Base-by-base conservation (phyloP, 2,797 vertebrate species). In the Karalla daura region DNA sequence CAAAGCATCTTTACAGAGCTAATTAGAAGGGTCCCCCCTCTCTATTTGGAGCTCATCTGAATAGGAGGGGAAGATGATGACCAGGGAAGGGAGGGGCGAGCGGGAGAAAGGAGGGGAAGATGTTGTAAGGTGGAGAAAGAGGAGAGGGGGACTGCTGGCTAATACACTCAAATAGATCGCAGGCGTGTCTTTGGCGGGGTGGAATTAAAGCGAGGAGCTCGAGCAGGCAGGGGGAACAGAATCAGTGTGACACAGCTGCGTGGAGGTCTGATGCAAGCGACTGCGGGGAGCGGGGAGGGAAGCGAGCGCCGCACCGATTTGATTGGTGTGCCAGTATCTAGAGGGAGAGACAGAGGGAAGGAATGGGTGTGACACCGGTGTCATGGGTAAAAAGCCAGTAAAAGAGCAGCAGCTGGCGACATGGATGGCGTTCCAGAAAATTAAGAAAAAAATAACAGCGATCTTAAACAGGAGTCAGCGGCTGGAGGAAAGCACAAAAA, bases 1-100 rank as follows among this genome's bases (percentile, higher is more conserved):
- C 86, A 92, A 90, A 91, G 88, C 90, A 82, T 91, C 89, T 91
- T 91, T 91, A 79, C 91, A 91, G 92, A 93, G 91, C 92, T 94
- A 92, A 94, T 94, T 93, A 94, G 91, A 88, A 86, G 81, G 84
- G 85, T 86, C 78, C 86, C 87, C n/a, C 81, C 83, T 86, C 84
- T 86, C 78, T 68, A 83, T 90, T 89, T 86, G 81, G 85, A 81
- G 75, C 86, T 89, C 84, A 90, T 91, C 85, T 92, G 91, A 93
- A 93, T 92, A 79, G 85, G 77, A 80, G 80, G 73, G n/a, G 80
- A 82, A 76, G 63, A 83, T 83, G 74, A 78, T 84, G 83, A 88
- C 74, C 73, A 86, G 68, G 75, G 85, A 74, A 79, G 70, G 55
- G 70, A 72, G 87, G 80, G 74, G 90, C 65, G 36, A 63, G 74